Conservation (phyloP, 2,113 vertebrate species). For the Myotis yumanensis region DNA sequence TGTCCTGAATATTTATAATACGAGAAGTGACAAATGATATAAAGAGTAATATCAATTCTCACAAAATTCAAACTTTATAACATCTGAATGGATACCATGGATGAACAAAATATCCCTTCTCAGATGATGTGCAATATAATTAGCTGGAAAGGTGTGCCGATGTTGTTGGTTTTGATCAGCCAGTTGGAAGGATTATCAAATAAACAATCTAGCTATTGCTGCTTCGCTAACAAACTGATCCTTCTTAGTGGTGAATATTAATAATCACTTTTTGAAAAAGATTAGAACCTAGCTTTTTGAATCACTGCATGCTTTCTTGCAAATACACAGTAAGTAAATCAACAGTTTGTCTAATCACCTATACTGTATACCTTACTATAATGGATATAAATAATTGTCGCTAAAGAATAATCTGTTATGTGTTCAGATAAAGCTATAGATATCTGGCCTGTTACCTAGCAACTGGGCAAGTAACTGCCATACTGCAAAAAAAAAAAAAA, state of each 20-base stretch:
- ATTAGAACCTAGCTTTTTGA: constrained; percentile 66
- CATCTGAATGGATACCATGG: neutral
- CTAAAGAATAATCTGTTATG: constrained; percentile 80
- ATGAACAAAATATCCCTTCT: constrained; percentile 4
- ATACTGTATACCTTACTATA: constrained; percentile 74
- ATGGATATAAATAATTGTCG: constrained; percentile 82
- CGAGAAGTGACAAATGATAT: neutral
- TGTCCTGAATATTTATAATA: neutral
- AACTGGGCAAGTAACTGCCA: constrained; percentile 86
- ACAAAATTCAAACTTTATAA: constrained; percentile 39
- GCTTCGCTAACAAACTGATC: constrained; percentile 68
- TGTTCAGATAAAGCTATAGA: constrained; percentile 84
- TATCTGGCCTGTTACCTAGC: constrained; percentile 90
- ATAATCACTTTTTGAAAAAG: constrained; percentile 55
- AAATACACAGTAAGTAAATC: constrained; percentile 56
- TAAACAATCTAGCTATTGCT: neutral
- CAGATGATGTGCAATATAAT: neutral
- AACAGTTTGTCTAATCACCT: constrained; percentile 75
- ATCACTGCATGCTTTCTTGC: constrained; percentile 31
- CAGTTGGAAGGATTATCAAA: constrained; percentile 65
- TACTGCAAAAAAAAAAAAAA: constrained; percentile 72
- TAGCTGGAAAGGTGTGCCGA: neutral
- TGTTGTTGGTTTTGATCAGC: constrained; percentile 11
- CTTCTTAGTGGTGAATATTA: constrained; percentile 63
- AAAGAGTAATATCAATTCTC: neutral